phyloP scores from a whole-genome alignment of 2,888 invertebrate species.

The Trachelus troglodyta region DNA sequence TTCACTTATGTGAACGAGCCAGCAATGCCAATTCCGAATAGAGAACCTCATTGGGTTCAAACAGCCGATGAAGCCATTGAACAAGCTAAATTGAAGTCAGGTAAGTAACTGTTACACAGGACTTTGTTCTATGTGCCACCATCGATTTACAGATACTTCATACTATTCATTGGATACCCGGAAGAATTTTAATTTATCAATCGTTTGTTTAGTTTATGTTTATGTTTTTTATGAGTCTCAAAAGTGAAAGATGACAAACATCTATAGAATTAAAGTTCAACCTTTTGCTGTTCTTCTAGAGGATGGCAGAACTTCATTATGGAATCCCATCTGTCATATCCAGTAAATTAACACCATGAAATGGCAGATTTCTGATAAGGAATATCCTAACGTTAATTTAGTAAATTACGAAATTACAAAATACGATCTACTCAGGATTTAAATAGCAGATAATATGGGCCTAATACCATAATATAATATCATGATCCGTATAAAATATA shows the following conservation, averaged over 20 bases:
- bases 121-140: neutral
- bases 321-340: neutral
- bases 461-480: neutral
- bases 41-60: constrained; percentile 76
- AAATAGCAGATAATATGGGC: neutral
- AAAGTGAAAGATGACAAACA: neutral
- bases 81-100: constrained; percentile 78
- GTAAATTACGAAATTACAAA: neutral
- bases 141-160: neutral
- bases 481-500: neutral
- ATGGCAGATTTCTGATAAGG: neutral
- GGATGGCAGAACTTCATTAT: neutral
- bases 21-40: constrained; percentile 80
- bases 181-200: neutral
- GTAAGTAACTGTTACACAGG: constrained; percentile 67
- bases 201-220: neutral
- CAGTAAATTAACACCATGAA: neutral
- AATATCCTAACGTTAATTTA: neutral
- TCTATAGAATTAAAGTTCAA: neutral
- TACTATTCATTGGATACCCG: neutral
- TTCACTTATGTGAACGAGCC: constrained; percentile 85
- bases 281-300: neutral
- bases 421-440: neutral
- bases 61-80: constrained; percentile 83
- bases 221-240: neutral